These are phyloP conservation scores for Caprella mutica DNA, from an alignment of 2,888 invertebrate species.

Conservation along the genomic window DNA sequence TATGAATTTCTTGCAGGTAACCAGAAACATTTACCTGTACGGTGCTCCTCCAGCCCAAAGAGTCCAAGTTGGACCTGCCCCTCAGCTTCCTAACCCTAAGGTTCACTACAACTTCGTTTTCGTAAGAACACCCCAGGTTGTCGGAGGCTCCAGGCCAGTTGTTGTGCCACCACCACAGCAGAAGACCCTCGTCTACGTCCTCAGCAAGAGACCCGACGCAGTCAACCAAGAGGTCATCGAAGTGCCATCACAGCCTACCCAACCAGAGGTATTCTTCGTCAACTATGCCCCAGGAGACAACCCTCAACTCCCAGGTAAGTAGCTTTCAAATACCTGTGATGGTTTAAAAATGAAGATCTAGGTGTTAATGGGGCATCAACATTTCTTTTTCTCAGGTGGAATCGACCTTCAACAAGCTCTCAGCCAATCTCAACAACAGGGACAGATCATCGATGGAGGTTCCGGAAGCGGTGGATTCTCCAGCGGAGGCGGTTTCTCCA, in stretches of 20 bases:
- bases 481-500: not conserved
- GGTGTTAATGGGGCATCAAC: no score
- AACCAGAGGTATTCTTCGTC: constrained; percentile 5
- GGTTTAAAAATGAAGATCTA: no score
- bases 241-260: not conserved
- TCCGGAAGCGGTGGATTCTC: not conserved
- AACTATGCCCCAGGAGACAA: constrained; percentile 4
- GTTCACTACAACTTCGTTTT: constrained; percentile 7
- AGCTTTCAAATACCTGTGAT: no score
- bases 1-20: not conserved
- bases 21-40: constrained; percentile 9
- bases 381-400: no score
- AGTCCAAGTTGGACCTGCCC: not conserved
- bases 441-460: constrained; percentile 4
- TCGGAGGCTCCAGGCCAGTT: not conserved
- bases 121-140: constrained; percentile 1
- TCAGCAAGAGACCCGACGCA: not conserved
- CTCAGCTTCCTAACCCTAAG: not conserved
- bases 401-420: constrained; percentile 8
- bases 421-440: constrained; percentile 5
- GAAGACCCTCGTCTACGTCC: constrained; percentile 8
- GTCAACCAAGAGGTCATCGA: constrained; percentile 3
- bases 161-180: constrained; percentile 2
- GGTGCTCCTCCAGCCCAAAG: constrained; percentile 1
- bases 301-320: not conserved